These are phyloP conservation scores for Micromys minutus DNA, from an alignment of 2,113 vertebrate genomes.

Conservation along the genomic window DNA sequence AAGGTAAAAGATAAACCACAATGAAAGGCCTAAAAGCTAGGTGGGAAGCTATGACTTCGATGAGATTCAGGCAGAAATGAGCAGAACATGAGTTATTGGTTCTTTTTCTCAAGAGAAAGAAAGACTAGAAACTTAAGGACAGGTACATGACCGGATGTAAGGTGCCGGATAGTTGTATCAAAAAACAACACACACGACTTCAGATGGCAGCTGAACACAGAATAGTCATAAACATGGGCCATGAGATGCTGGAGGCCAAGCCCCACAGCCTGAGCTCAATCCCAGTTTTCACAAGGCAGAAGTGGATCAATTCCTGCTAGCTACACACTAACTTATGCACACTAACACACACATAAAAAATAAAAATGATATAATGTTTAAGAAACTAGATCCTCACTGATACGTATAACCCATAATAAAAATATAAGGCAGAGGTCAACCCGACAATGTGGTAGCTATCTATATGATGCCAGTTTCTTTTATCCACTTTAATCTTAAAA, in stretches of 20 bases:
- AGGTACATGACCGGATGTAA: not conserved
- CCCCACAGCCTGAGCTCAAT: not conserved
- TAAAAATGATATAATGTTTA: not conserved
- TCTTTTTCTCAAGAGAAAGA: constrained; percentile 42
- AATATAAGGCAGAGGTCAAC: not conserved
- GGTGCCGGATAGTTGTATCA: not conserved
- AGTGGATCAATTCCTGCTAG: not conserved
- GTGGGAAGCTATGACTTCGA: not conserved
- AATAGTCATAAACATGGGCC: not conserved
- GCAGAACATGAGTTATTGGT: not conserved
- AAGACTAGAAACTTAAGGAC: not conserved
- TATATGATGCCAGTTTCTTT: not conserved
- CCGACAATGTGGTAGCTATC: not conserved
- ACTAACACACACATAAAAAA: not conserved
- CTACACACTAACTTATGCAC: not conserved
- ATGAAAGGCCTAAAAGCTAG: not conserved
- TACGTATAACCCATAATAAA: not conserved
- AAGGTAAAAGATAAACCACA: constrained; percentile 1
- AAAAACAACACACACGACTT: constrained; percentile 12
- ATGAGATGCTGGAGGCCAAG: not conserved
- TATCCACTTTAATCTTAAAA: constrained; percentile 14
- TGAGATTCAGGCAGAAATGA: not conserved
- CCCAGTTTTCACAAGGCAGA: not conserved
- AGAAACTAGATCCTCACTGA: not conserved
- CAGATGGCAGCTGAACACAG: not conserved